Base-by-base conservation (phyloP, 2,888 invertebrate genomes). In the Lasioglossum morio region DNA sequence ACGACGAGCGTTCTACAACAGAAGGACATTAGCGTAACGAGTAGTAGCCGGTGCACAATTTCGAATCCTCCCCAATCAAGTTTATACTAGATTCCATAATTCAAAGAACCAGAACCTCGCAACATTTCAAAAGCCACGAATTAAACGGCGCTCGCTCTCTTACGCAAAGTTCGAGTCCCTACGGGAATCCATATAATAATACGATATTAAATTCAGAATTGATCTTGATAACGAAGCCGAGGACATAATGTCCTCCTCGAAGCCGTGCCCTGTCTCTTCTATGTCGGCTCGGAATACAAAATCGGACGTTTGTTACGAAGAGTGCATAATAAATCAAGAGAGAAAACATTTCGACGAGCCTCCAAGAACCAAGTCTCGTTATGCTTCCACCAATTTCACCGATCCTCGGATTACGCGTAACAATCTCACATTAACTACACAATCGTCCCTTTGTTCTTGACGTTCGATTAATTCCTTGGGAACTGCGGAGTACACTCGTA, bases 271-370 rank as follows among this genome's bases (percentile, higher is more conserved):
- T 69, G 37, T 30, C 63, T 34, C 69, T 37, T 69, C 69, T 37
- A 37, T 34, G 37, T 69, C 69, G 19, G 10, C 19, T 23, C 69
- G 40, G 70, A 70, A 70, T 70, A 70, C 40, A 37, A 70, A 70
- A n/a, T 70, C 70, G 40, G n/a, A 70, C 37, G 37, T 70, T 70
- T 70, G 70, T 70, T 37, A n/a, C 70, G 70, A 66, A 66, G 66
- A 70, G 34, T n/a, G 70, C 70, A 70, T 70, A 70, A 70, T 70
- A 70, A 37, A 69, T 69, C 69, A 40, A 69, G 40, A 69, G 69
- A 37, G 53, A 57, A 57, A 69, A 69, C 69, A 69, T 40, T 69
- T 69, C 37, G 4, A 23, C 69, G 69, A 37, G 34, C n/a, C n/a
- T 70, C 40, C n/a, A n/a, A 23, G 70, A 70, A 34, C 7, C 8